Evolutionary conservation across 2,888 invertebrate genomes (phyloP), one percentile per base, ranked within the genome.

Genomic region (Phymatocera aterrima): DNA sequence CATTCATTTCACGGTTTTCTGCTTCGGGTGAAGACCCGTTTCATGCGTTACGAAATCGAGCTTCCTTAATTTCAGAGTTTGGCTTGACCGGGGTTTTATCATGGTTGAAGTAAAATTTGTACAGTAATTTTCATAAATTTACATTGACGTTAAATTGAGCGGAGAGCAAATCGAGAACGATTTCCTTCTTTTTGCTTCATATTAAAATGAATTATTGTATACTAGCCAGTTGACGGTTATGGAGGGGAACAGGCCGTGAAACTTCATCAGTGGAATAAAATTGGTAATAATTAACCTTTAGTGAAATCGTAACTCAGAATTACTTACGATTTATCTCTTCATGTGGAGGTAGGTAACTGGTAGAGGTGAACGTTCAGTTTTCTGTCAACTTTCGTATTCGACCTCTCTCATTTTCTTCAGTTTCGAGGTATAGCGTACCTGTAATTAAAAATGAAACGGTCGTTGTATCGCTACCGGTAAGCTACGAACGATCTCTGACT

Each of bases 1-100:
- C 88, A 89, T 89, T 88, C 88, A 86, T 88, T 90, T 89, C 88
- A 88, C 87, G 88, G 84, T 86, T 83, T 81, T 82, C 60, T 84
- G 83, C 75, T n/a, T 18, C 24, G 24, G 75, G 24, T 34, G 46
- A 46, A 34, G 34, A 51, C 18, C 46, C 4, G 12, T 68, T 12
- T 34, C n/a, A 64, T 34, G 8, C 51, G n/a, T 18, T 15, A 51
- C n/a, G 3, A 18, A 51, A 8, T 51, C 51, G 0, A 15, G 3
- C 1, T n/a, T n/a, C n/a, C n/a, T n/a, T n/a, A n/a, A n/a, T n/a
- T n/a, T n/a, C n/a, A n/a, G n/a, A n/a, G n/a, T n/a, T n/a, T n/a
- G n/a, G n/a, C n/a, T n/a, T n/a, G n/a, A n/a, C n/a, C n/a, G 54
- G 12, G 21, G 18, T 48, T 48, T 2, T 48, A n/a, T 48, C 18